Evolutionary conservation across 2,888 invertebrate species (phyloP).

Genomic region (Macrophya alboannulata): DNA sequence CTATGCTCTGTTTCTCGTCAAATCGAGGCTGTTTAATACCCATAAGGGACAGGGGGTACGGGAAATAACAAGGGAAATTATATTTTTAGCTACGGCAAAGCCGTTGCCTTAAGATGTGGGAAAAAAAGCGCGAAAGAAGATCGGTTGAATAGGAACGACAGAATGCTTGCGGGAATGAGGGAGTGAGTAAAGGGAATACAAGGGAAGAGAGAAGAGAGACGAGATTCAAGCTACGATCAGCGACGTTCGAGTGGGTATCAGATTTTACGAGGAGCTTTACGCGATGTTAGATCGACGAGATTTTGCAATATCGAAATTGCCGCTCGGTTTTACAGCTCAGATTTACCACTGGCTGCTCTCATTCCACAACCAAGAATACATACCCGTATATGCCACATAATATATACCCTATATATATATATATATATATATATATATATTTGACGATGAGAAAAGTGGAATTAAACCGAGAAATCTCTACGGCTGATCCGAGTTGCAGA

Average conservation of each 20-base stretch:
- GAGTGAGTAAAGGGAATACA: background rate
- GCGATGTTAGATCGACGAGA: slow-evolving; percentile 56
- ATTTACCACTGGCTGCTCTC: slow-evolving; percentile 40
- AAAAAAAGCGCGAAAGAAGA: background rate
- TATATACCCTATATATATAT: background rate
- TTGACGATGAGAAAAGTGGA: background rate
- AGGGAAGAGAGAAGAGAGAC: background rate
- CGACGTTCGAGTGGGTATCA: slow-evolving; percentile 39
- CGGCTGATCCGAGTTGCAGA: background rate
- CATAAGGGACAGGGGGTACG: background rate
- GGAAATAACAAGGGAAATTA: slow-evolving; percentile 13
- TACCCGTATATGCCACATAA: too few relatives aligned
- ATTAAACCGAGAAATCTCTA: slow-evolving; percentile 30
- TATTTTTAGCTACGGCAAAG: background rate
- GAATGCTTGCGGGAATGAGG: background rate
- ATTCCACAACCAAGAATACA: background rate
- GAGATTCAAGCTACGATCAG: slow-evolving; percentile 42
- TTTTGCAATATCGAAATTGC: slow-evolving; percentile 66
- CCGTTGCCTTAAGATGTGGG: background rate
- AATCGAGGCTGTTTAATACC: background rate
- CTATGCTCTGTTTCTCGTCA: background rate
- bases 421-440: background rate
- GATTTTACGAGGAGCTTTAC: slow-evolving; percentile 54
- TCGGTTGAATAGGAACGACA: background rate
- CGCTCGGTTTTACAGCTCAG: slow-evolving; percentile 56